Evolutionary conservation across 2,888 invertebrate genomes (phyloP).

Genomic region (Eupithecia vulgata): DNA sequence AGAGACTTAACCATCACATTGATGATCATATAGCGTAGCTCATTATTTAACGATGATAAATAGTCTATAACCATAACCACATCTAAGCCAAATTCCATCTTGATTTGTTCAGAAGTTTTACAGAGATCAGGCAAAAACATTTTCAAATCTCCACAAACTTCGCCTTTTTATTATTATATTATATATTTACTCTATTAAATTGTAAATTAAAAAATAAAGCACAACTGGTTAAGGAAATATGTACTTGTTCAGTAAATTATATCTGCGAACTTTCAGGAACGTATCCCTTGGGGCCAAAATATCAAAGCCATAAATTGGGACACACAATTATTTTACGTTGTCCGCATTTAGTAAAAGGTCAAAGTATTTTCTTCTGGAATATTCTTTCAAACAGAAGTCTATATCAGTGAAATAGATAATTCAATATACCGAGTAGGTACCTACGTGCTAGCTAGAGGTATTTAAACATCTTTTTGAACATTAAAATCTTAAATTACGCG

Average conservation of each 20-base stretch:
- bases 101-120: background rate
- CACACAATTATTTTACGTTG: constrained; percentile 39
- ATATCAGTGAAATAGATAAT: background rate
- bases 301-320: constrained; percentile 41
- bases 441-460: background rate
- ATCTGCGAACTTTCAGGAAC: constrained; percentile 50
- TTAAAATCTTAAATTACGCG: background rate
- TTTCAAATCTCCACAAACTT: background rate
- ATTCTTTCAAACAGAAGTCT: background rate
- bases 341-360: constrained; percentile 40
- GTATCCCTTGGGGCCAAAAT: constrained; percentile 46
- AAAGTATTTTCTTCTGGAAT: constrained; percentile 16
- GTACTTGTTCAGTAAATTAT: constrained; percentile 15
- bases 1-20: background rate
- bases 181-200: background rate
- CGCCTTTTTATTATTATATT: background rate
- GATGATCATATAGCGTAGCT: background rate
- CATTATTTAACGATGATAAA: background rate
- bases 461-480: background rate
- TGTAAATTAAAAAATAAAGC: constrained; percentile 13
- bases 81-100: background rate
- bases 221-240: constrained; percentile 4
- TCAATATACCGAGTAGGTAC: background rate
- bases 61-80: background rate
- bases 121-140: background rate